These are phyloP conservation scores for Chionoecetes opilio DNA, from an alignment of 1,140 invertebrate species.

Conservation along the genomic window DNA sequence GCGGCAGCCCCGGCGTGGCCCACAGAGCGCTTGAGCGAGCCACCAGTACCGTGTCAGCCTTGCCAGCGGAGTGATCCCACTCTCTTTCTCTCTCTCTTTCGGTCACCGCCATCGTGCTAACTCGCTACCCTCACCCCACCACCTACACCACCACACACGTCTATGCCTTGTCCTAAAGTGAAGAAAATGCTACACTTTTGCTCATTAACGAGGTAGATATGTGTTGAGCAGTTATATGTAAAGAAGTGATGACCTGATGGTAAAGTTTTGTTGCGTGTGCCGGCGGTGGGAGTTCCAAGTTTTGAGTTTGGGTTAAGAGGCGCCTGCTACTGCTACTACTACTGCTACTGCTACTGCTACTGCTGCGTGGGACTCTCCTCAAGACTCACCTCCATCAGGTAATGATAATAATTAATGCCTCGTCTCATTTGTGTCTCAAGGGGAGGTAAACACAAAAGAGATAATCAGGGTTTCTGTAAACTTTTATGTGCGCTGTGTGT, in stretches of 20 bases:
- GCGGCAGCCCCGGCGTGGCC: not conserved
- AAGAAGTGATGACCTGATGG: not conserved
- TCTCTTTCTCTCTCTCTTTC: not conserved
- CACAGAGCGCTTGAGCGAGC: slow-evolving; percentile 14
- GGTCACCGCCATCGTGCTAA: not conserved
- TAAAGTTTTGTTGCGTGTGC: not conserved
- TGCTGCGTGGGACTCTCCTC: not conserved
- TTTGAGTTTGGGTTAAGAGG: not conserved
- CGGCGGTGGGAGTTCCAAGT: not conserved
- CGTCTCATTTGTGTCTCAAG: not conserved
- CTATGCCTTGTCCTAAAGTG: not conserved
- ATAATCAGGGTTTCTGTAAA: not conserved
- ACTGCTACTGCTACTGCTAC: too few relatives aligned
- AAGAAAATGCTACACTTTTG: not conserved
- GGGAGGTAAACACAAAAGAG: not conserved
- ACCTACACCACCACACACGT: not conserved
- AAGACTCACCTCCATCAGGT: not conserved
- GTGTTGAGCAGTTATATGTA: not conserved
- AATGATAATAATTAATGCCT: not conserved
- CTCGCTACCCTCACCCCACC: not conserved
- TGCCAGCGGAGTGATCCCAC: not conserved
- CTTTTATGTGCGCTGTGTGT: not conserved
- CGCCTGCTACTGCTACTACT: too few relatives aligned
- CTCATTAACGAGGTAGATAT: not conserved
- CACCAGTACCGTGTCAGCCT: not conserved